phyloP scores from a whole-genome alignment of 2,113 vertebrate species.

The Cyrtonyx montezumae region DNA sequence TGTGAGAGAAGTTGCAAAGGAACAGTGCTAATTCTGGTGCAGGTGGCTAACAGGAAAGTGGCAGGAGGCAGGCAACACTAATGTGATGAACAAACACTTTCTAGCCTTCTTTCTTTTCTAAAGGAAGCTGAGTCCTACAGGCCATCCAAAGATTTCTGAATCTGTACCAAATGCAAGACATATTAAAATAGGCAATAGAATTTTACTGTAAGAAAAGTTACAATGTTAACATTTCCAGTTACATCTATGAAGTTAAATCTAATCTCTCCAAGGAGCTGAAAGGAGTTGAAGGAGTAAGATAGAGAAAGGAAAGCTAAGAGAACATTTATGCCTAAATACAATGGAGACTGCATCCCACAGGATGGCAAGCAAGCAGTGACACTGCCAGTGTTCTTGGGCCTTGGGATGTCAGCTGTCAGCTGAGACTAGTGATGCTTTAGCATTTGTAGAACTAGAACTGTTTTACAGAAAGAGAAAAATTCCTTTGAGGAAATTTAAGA shows the following conservation, averaged over 20 bases:
- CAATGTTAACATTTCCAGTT: neutral
- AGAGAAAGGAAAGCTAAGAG: neutral
- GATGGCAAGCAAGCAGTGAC: neutral
- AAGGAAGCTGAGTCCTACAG: neutral
- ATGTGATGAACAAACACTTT: neutral
- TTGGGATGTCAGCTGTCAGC: neutral
- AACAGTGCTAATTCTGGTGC: neutral
- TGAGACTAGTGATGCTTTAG: neutral
- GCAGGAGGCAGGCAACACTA: neutral
- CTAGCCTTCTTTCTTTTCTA: neutral
- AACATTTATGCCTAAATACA: neutral
- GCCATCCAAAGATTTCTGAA: neutral
- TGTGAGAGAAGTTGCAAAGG: neutral
- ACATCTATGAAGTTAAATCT: neutral
- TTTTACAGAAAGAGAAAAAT: neutral
- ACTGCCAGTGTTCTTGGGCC: neutral
- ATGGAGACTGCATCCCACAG: neutral
- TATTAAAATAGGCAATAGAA: neutral
- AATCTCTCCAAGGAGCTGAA: neutral
- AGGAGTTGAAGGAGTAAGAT: neutral
- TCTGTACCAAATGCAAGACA: neutral
- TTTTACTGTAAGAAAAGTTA: neutral
- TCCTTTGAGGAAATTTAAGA: neutral
- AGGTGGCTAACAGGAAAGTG: neutral
- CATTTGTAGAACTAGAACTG: neutral